Evolutionary conservation across 2,113 vertebrate genomes (phyloP).

Genomic region (Forbesichthys papilliferus): DNA sequence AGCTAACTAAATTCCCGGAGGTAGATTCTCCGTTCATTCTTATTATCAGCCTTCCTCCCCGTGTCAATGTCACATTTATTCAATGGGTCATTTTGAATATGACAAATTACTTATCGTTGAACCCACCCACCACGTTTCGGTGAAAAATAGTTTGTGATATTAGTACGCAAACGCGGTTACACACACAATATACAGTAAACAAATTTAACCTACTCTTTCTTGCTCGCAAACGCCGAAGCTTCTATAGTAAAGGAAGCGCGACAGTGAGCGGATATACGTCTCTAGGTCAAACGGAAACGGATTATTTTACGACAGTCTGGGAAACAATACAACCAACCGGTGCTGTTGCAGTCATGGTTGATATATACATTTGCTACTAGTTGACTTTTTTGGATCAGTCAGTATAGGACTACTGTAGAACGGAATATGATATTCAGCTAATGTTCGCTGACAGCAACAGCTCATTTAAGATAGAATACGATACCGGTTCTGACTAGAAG

Average conservation of each 20-base stretch:
- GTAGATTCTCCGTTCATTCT: constrained; percentile 6
- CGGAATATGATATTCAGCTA: constrained; percentile 53
- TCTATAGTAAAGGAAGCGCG: constrained; percentile 40
- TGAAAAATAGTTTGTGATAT: background rate
- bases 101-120: fast-evolving
- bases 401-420: too few relatives aligned
- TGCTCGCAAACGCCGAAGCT: constrained; percentile 13
- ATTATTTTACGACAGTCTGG: background rate
- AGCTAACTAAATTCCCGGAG: constrained; percentile 34
- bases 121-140: background rate
- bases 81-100: background rate
- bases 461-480: constrained; percentile 20
- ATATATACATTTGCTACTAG: constrained; percentile 30
- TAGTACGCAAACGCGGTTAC: background rate
- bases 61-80: constrained; percentile 47
- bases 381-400: too few relatives aligned
- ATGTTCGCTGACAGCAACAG: constrained; percentile 24
- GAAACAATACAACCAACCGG: constrained; percentile 56
- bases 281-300: background rate
- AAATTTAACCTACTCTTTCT: constrained; percentile 35
- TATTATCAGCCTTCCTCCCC: background rate
- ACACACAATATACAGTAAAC: background rate
- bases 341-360: constrained; percentile 5
- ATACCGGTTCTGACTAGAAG: background rate
- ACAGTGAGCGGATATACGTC: constrained; percentile 33